Percentiles rank a stretch among this genome's conserved stretches.
Evolutionary conservation across 2,888 invertebrate genomes (phyloP).

Genomic region (Marronus borbonicus): DNA sequence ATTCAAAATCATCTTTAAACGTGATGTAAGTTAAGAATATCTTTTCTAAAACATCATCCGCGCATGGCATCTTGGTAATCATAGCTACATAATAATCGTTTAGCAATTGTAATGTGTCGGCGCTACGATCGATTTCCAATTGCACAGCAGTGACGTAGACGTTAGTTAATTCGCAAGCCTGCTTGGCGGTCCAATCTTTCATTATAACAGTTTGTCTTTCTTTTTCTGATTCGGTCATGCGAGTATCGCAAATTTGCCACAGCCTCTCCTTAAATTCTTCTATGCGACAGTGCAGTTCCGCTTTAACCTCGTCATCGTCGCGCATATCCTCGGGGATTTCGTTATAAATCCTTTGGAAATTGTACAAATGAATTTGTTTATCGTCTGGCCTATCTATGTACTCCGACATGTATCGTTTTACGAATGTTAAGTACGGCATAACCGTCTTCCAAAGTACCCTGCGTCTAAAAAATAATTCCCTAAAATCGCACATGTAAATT

Average conservation of each 20-base stretch:
- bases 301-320: slow-evolving; percentile 74
- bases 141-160: slow-evolving; percentile 75
- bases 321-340: slow-evolving; percentile 75
- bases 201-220: slow-evolving; percentile 72
- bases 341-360: slow-evolving; percentile 77
- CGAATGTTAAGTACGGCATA: slow-evolving; percentile 74
- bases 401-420: slow-evolving; percentile 73
- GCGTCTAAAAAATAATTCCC: slow-evolving; percentile 74
- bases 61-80: slow-evolving; percentile 69
- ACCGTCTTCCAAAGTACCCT: slow-evolving; percentile 73
- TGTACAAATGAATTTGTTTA: slow-evolving; percentile 74
- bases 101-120: slow-evolving; percentile 68
- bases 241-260: slow-evolving; percentile 74
- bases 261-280: slow-evolving; percentile 68
- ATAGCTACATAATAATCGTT: slow-evolving; percentile 70
- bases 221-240: slow-evolving; percentile 73
- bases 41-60: slow-evolving; percentile 71
- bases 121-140: slow-evolving; percentile 75
- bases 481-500: slow-evolving; percentile 72
- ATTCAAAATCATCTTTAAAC: slow-evolving; percentile 46
- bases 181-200: slow-evolving; percentile 75
- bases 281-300: slow-evolving; percentile 74
- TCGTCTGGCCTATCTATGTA: slow-evolving; percentile 73
- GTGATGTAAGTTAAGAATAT: slow-evolving; percentile 25
- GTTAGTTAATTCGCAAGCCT: slow-evolving; percentile 73